These are phyloP conservation scores for Sussaba pulchella DNA, from an alignment of 2,888 invertebrate genomes.

Conservation along the genomic window DNA sequence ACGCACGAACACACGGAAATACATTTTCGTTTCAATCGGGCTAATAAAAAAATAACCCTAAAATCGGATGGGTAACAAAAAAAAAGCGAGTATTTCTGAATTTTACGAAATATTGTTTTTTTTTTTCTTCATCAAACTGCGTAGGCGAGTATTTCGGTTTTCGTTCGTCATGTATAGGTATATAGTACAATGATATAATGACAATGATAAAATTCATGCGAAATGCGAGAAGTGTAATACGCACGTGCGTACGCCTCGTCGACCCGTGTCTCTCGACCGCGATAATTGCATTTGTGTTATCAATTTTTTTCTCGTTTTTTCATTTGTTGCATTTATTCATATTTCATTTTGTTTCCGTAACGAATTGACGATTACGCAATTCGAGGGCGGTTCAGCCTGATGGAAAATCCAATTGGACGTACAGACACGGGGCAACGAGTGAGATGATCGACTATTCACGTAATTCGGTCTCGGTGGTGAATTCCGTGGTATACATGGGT, in stretches of 20 bases:
- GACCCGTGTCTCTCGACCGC: conserved; percentile 25
- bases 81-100: neutral
- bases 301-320: neutral
- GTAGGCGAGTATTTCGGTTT: neutral
- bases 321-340: neutral
- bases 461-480: neutral
- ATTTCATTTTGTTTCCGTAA: neutral
- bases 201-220: conserved; percentile 62
- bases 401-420: neutral
- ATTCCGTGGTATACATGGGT: neutral
- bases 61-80: too few relatives aligned
- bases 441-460: conserved; percentile 27
- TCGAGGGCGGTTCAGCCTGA: neutral
- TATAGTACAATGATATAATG: conserved; percentile 58
- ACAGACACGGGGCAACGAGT: conserved; percentile 13
- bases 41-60: too few relatives aligned
- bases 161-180: neutral
- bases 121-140: too few relatives aligned
- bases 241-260: conserved; percentile 41
- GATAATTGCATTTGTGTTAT: conserved; percentile 12
- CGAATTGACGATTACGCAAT: neutral
- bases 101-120: conserved; percentile 2
- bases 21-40: too few relatives aligned
- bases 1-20: too few relatives aligned
- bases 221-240: conserved; percentile 55